Conservation (phyloP, 2,797 vertebrate species). For the Leucoraja ocellata region DNA sequence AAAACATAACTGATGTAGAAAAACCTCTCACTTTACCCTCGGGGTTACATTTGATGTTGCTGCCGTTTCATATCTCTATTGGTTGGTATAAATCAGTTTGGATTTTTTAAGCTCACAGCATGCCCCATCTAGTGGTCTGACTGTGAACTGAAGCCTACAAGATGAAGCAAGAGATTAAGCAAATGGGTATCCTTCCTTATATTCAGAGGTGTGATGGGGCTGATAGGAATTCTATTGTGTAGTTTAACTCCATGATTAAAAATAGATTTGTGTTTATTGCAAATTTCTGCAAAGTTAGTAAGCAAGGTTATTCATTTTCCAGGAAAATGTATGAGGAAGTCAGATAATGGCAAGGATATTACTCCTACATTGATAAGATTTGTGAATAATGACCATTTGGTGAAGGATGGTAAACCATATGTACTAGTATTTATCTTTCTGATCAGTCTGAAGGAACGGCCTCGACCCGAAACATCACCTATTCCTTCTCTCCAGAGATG, state of each 20-base stretch:
- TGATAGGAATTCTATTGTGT: background rate
- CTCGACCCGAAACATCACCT: too few species aligned
- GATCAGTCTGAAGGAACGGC: too few species aligned
- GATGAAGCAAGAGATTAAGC: background rate
- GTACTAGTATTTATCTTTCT: too few species aligned
- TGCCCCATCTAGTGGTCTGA: constrained; percentile 6
- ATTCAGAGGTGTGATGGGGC: background rate
- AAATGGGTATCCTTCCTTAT: background rate
- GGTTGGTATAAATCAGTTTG: background rate
- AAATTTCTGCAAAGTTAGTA: background rate
- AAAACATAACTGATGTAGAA: background rate
- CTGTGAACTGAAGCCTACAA: background rate
- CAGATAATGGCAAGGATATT: background rate
- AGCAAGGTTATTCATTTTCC: background rate
- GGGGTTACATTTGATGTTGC: background rate
- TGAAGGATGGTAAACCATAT: too few species aligned
- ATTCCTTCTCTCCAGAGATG: too few species aligned
- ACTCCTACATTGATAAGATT: background rate
- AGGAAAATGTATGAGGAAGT: background rate
- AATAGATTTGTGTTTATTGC: background rate
- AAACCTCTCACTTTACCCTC: background rate
- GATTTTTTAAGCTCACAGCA: background rate
- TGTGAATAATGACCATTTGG: too few species aligned
- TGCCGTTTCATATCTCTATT: background rate
- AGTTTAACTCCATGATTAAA: background rate